Conservation (phyloP, 2,888 invertebrate species). For the Eudasyphora cyanicolor region DNA sequence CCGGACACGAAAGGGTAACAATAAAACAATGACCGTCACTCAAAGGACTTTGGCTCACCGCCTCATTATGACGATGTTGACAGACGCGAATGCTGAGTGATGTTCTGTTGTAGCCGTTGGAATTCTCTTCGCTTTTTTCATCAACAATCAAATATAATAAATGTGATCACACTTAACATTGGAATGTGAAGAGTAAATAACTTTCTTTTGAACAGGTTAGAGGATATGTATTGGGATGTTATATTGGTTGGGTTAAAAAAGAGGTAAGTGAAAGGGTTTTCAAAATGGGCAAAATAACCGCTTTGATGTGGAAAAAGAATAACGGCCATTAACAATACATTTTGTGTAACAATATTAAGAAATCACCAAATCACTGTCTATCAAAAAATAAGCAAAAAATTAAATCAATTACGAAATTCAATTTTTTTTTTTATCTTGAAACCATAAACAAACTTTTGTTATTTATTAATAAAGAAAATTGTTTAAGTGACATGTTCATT, state of each 20-base stretch:
- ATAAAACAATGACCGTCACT: conserved; percentile 8
- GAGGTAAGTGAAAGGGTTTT: background rate
- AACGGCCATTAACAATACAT: no score
- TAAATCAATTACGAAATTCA: no score
- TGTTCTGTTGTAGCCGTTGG: background rate
- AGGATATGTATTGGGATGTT: background rate
- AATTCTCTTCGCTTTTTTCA: background rate
- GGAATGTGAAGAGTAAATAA: conserved; percentile 55
- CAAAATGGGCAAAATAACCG: background rate
- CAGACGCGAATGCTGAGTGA: no score
- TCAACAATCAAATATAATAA: conserved; percentile 18
- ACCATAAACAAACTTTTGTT: no score
- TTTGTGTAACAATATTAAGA: no score
- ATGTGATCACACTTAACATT: conserved; percentile 51
- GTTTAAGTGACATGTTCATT: no score
- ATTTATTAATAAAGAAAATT: no score
- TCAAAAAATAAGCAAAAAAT: no score
- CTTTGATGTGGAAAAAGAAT: no score
- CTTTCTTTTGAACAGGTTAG: conserved; percentile 20
- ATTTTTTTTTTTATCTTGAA: no score
- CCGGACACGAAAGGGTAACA: conserved; percentile 33
- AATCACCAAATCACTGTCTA: no score
- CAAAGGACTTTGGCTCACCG: conserved; percentile 65
- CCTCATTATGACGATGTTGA: conserved; percentile 55
- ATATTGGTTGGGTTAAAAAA: background rate